Percentiles rank a stretch among this genome's conserved stretches.
Conservation (phyloP, 2,888 invertebrate species). For the Hermaeophaga mercurialis region DNA sequence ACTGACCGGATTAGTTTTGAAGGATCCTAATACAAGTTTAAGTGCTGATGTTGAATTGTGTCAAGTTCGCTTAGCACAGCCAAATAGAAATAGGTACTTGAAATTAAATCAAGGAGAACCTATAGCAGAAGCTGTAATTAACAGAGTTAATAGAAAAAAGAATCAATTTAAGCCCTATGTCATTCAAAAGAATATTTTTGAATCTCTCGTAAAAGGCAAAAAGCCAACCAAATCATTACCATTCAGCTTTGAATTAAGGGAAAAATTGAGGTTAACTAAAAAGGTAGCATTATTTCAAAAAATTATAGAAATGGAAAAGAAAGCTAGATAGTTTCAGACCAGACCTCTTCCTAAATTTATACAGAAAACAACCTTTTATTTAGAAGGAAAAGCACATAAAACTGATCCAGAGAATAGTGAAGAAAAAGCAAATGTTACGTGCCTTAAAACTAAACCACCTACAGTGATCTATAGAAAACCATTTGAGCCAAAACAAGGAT, state of each 20-base stretch:
- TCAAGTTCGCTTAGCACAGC: conserved; percentile 42
- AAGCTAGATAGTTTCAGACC: conserved; percentile 71
- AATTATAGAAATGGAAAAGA: conserved; percentile 63
- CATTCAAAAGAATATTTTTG: conserved; percentile 65
- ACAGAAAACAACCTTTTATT: too few species aligned
- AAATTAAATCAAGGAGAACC: conserved; percentile 54
- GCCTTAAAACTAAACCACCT: conserved; percentile 69
- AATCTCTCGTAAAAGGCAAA: conserved; percentile 59
- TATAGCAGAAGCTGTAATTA: conserved; percentile 61
- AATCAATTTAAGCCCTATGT: conserved; percentile 71
- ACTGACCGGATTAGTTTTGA: too few species aligned
- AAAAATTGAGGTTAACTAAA: conserved; percentile 62
- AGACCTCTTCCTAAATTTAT: conserved; percentile 70
- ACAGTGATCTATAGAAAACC: conserved; percentile 67
- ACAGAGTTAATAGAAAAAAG: conserved; percentile 62
- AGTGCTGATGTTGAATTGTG: too few species aligned
- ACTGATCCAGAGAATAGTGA: too few species aligned
- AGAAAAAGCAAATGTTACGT: conserved; percentile 42
- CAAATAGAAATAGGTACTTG: conserved; percentile 38
- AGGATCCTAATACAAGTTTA: too few species aligned
- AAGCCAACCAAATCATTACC: conserved; percentile 57
- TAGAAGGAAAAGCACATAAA: too few species aligned
- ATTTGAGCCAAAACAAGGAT: conserved; percentile 65
- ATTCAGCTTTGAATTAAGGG: conserved; percentile 74
- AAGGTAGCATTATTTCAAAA: conserved; percentile 68